Conservation (phyloP, 2,888 invertebrate species). For the Leptinotarsa rubiginosa region DNA sequence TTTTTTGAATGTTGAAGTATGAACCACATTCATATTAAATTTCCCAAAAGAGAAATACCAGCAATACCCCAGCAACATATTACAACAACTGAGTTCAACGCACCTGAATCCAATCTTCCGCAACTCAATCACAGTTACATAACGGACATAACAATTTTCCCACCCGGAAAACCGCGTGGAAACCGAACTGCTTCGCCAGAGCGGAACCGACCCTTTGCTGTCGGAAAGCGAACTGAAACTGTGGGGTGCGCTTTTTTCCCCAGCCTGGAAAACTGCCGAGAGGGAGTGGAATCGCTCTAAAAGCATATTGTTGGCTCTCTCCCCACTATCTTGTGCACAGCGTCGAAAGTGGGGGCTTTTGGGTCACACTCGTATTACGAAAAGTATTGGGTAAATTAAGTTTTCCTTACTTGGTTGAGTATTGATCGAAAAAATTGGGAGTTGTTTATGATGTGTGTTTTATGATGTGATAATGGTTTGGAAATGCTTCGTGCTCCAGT, state of each 20-base stretch:
- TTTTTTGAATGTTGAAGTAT: too few relatives aligned
- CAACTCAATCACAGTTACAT: conserved; percentile 9
- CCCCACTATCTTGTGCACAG: conserved; percentile 35
- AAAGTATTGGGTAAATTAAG: conserved; percentile 49
- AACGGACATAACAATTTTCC: conserved; percentile 14
- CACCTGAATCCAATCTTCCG: conserved; percentile 2
- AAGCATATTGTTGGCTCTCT: conserved; percentile 46
- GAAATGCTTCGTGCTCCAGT: conserved; percentile 14
- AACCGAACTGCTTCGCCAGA: conserved; percentile 19
- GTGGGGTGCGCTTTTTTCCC: conserved; percentile 44
- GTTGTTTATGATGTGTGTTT: conserved; percentile 43
- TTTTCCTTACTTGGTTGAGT: conserved; percentile 44
- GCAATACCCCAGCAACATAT: neutral
- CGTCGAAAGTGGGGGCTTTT: conserved; percentile 44
- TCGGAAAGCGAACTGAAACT: conserved; percentile 41
- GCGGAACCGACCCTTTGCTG: conserved; percentile 34
- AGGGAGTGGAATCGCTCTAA: conserved; percentile 42
- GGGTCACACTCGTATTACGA: conserved; percentile 49
- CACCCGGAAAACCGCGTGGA: conserved; percentile 19
- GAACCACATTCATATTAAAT: neutral
- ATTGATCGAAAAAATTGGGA: conserved; percentile 47
- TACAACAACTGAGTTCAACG: neutral
- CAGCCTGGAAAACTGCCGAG: conserved; percentile 41
- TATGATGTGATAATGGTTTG: conserved; percentile 36
- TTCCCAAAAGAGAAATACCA: neutral